Conservation (phyloP, 2,797 vertebrate species). For the Calcarius lapponicus region DNA sequence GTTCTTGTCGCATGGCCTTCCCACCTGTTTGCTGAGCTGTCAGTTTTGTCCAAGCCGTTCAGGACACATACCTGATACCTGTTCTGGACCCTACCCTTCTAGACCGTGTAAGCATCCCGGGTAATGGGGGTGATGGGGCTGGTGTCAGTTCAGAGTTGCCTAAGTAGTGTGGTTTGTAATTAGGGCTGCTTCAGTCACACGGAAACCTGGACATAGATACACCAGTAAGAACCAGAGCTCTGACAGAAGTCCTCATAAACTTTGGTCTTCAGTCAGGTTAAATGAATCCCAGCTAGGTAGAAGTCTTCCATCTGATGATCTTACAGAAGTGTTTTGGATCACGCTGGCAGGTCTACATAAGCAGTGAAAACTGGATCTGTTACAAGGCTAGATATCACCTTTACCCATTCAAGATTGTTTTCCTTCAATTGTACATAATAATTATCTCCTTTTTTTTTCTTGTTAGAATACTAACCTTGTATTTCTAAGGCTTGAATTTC, state of each 20-base stretch:
- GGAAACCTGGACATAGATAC: not conserved
- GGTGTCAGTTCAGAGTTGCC: no score
- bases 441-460: not conserved
- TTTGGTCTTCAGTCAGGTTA: not conserved
- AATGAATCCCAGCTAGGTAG: not conserved
- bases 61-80: not conserved
- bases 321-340: not conserved
- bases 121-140: accelerated
- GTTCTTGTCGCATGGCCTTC: not conserved
- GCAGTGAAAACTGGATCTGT: not conserved
- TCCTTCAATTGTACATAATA: not conserved
- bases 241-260: not conserved
- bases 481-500: not conserved
- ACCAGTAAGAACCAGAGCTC: not conserved
- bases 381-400: not conserved
- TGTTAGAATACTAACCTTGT: not conserved
- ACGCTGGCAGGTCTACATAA: not conserved
- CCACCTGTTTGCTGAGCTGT: not conserved
- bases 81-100: not conserved
- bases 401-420: not conserved
- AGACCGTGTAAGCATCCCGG: no score
- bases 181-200: not conserved
- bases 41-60: not conserved
- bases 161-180: no score
- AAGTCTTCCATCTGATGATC: not conserved